Conservation (phyloP, 2,113 vertebrate species). For the Orycteropus afer region DNA sequence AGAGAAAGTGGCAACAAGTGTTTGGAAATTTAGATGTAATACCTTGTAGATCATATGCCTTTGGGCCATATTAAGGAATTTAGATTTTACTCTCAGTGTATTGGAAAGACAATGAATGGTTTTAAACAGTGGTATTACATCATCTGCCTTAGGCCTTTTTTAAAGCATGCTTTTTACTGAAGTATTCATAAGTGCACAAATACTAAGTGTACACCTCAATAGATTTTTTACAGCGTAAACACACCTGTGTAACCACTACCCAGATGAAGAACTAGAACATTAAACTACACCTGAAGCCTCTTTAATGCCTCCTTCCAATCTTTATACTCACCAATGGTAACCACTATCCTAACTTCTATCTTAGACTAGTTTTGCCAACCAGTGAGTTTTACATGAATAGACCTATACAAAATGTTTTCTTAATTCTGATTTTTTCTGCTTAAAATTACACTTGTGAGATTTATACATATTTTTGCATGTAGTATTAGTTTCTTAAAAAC, state of each 20-base stretch:
- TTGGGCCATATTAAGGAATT: neutral
- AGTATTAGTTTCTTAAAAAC: neutral
- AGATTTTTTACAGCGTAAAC: neutral
- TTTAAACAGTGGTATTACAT: neutral
- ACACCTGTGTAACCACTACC: neutral
- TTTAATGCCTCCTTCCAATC: neutral
- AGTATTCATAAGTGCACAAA: neutral
- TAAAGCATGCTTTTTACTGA: neutral
- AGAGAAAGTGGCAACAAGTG: neutral
- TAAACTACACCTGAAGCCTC: neutral
- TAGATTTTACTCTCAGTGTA: neutral
- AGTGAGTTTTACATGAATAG: constrained; percentile 36
- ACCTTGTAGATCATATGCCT: neutral
- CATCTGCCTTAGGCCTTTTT: neutral
- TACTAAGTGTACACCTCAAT: neutral
- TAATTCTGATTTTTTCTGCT: constrained; percentile 2
- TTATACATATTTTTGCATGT: neutral
- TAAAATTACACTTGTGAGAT: neutral
- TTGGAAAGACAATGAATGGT: neutral
- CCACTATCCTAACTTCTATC: neutral
- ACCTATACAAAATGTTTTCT: neutral
- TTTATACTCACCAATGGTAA: neutral
- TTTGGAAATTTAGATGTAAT: neutral
- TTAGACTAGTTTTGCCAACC: neutral
- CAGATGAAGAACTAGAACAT: constrained; percentile 1